Conservation (phyloP, 30 jellyfish, hydroid and myxozoan species). For the Haliclystus octoradiatus region DNA sequence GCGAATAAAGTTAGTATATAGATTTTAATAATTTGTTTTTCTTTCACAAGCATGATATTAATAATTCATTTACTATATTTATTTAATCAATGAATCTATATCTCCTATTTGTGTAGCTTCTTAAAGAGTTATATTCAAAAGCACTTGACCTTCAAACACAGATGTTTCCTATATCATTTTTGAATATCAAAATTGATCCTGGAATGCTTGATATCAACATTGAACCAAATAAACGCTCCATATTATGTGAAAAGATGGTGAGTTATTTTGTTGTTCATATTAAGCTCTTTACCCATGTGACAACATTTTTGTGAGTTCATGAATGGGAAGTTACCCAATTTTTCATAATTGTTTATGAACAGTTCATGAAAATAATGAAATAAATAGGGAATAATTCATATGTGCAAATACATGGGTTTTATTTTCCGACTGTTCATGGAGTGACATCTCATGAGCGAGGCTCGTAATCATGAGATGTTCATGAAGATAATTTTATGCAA, state of each 20-base stretch:
- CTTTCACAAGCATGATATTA: background rate
- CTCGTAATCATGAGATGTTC: too few relatives aligned
- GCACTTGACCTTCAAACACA: background rate
- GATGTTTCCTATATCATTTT: conserved; percentile 8
- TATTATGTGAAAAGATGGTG: conserved; percentile 48
- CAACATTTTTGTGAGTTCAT: too few relatives aligned
- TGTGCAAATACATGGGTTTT: too few relatives aligned
- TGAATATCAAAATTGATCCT: conserved; percentile 6
- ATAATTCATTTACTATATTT: background rate
- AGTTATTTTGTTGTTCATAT: too few relatives aligned
- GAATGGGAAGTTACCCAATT: too few relatives aligned
- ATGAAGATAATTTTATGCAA: too few relatives aligned
- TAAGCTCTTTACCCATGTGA: too few relatives aligned
- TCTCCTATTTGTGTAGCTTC: background rate
- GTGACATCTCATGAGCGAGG: too few relatives aligned
- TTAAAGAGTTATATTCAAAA: conserved; percentile 2
- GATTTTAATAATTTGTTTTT: background rate
- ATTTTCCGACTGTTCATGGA: too few relatives aligned
- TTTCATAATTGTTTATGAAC: too few relatives aligned
- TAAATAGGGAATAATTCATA: too few relatives aligned
- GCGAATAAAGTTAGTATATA: conserved; percentile 21
- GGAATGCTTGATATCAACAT: conserved; percentile 46
- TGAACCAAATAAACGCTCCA: conserved; percentile 51
- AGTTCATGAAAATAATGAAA: too few relatives aligned
- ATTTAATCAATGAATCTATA: background rate